phyloP scores from a whole-genome alignment of 2,113 vertebrate genomes.

The Pterophyllum scalare region DNA sequence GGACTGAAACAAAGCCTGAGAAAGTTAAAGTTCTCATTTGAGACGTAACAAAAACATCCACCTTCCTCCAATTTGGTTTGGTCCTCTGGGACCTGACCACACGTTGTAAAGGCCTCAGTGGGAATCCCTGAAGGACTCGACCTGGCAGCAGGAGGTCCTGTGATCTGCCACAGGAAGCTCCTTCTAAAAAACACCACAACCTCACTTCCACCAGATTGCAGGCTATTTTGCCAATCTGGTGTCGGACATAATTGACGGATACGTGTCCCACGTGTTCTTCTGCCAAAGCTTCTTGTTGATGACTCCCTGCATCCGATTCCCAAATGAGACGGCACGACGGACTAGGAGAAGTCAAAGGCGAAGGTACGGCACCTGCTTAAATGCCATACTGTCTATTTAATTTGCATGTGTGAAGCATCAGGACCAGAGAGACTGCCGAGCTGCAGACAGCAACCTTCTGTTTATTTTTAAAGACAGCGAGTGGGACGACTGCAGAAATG shows the following conservation, averaged over 20 bases:
- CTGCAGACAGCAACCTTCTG: conserved; percentile 19
- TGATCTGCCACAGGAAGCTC: conserved; percentile 32
- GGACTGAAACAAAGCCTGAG: background rate
- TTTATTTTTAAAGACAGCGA: background rate
- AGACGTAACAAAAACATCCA: background rate
- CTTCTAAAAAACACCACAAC: conserved; percentile 6
- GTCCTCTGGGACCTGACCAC: conserved; percentile 3
- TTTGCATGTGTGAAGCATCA: conserved; percentile 64
- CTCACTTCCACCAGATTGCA: conserved; percentile 28
- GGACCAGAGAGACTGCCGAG: conserved; percentile 35
- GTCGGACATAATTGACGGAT: conserved; percentile 35
- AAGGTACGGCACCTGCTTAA: conserved; percentile 50
- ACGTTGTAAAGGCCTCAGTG: conserved; percentile 10
- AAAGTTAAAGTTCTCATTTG: conserved; percentile 12
- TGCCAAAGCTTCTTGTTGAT: conserved; percentile 27
- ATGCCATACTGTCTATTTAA: conserved; percentile 58
- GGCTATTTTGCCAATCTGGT: conserved; percentile 7
- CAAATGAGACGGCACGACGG: conserved; percentile 47
- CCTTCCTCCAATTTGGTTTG: background rate
- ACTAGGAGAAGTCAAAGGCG: conserved; percentile 45
- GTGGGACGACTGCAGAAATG: background rate
- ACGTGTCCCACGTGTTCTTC: conserved; percentile 24
- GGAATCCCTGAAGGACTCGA: conserved; percentile 25
- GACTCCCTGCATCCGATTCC: conserved; percentile 49
- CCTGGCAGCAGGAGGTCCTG: conserved; percentile 26